These are phyloP conservation scores for Bergia sp. DNA, from an alignment of 92 coral and sea anemone genomes.

Conservation along the genomic window DNA sequence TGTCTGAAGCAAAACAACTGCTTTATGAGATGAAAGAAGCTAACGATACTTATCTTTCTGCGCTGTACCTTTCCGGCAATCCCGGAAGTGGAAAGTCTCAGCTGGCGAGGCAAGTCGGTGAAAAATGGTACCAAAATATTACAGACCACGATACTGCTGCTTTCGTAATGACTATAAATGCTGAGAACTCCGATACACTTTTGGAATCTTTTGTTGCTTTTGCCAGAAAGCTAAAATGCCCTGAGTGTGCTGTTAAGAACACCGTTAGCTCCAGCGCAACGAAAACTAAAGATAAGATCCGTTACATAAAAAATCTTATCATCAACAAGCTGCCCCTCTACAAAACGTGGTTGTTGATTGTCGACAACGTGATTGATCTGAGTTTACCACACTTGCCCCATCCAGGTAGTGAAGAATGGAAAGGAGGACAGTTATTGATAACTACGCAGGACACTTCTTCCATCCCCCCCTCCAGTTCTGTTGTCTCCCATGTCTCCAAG, in stretches of 20 bases:
- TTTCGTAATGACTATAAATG: not conserved
- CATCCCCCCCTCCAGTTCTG: conserved; percentile 21
- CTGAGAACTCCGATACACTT: not conserved
- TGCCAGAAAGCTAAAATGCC: not conserved
- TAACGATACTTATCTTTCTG: not conserved
- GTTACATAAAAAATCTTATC: conserved; percentile 32
- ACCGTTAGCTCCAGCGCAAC: not conserved
- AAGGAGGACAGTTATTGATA: not conserved
- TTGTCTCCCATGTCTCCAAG: conserved; percentile 30
- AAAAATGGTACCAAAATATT: not conserved
- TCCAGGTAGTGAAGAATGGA: conserved; percentile 34
- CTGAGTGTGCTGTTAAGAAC: not conserved
- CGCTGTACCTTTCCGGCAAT: not conserved
- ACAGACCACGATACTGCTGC: not conserved
- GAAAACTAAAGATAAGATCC: conserved; percentile 47
- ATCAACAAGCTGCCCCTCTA: conserved; percentile 26
- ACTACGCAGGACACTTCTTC: not conserved
- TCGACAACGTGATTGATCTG: conserved; percentile 18
- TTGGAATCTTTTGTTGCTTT: too few relatives aligned
- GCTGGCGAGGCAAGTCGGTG: not conserved
- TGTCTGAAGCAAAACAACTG: not conserved
- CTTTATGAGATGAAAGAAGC: not conserved
- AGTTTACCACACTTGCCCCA: conserved; percentile 34
- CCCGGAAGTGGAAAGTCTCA: too few relatives aligned
- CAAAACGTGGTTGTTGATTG: conserved; percentile 21